phyloP scores from a whole-genome alignment of 2,113 vertebrate species.

The Stomatorhinus ivindoensis region DNA sequence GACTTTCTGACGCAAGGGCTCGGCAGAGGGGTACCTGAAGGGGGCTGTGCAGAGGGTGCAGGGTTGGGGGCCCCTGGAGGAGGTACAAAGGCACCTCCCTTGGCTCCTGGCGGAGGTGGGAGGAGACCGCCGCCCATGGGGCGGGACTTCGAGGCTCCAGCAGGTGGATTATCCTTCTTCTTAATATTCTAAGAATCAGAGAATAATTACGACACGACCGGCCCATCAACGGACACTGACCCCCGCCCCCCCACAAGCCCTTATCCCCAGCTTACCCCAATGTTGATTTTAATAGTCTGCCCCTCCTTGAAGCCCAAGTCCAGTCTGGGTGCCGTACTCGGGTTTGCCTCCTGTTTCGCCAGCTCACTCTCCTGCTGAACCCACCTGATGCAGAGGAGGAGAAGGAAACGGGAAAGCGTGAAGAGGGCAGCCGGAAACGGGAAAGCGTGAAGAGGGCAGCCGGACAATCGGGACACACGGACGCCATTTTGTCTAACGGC shows the following conservation, averaged over 20 bases:
- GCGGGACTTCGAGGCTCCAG: conserved; percentile 51
- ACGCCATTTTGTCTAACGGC: neutral
- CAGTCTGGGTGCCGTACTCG: conserved; percentile 71
- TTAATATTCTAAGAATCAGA: conserved; percentile 71
- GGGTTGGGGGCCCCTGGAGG: conserved; percentile 41
- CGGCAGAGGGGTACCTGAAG: conserved; percentile 52
- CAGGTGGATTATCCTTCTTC: conserved; percentile 68
- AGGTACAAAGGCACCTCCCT: conserved; percentile 39
- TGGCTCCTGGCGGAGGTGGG: conserved; percentile 77
- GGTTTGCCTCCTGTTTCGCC: conserved; percentile 63
- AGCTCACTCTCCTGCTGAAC: conserved; percentile 88
- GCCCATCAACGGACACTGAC: neutral
- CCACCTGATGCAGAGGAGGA: conserved; percentile 63
- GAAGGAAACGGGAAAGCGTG: neutral
- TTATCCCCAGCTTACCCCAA: conserved; percentile 69
- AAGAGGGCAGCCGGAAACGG: neutral
- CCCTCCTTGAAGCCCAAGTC: conserved; percentile 96
- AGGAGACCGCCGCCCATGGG: conserved; percentile 56
- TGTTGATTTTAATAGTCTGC: conserved; percentile 92
- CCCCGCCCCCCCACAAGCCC: neutral
- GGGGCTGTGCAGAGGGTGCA: conserved; percentile 31
- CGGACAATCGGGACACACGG: neutral
- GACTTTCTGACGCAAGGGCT: neutral
- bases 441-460: neutral
- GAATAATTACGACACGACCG: neutral